Evolutionary conservation across 2,113 vertebrate genomes (phyloP), one percentile per base, ranked within the genome.

Genomic region (Tapirus terrestris): DNA sequence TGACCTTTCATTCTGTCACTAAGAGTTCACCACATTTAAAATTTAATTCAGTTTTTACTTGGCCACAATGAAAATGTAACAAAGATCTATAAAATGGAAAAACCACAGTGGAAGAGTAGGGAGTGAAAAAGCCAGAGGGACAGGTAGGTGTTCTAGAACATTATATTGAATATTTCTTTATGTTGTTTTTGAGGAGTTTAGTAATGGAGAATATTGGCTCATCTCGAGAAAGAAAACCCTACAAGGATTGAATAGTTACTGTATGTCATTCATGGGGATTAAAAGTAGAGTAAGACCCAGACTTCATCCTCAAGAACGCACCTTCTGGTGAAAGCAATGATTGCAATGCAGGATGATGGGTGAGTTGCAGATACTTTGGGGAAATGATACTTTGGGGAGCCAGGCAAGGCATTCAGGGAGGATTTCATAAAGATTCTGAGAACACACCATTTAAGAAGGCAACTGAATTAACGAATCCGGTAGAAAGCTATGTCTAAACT

Each of bases 1-100:
- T 81, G 94, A 92, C 94, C 93, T 97, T 98, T 97, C 79, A 61
- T 94, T 67, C 88, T 95, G 60, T 91, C 91, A 92, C 68, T 45
- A 90, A 29, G 25, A 67, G 90, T 73, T 85, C 83, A 96, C 96
- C 89, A 90, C 39, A 61, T 51, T 94, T 94, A 92, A 70, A 91
- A 97, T 76, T 93, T 58, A 86, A 48, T 67, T 95, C 36, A 87
- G 75, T 95, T 79, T 36, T 73, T 86, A 51, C 77, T 51, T 72
- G 20, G 6, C 14, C 51, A 77, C 16, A 2, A 3, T 51, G 33
- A 89, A 87, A 68, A 89, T 73, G 31, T 65, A 45, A 60, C 33
- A 51, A 86, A 95, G 45, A 65, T 13, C 10, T 90, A 18, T 31
- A 76, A 75, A 43, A 58, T 51, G 4, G 81, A 70, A 58, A 53